Conservation (phyloP, 2,113 vertebrate genomes). For the Hypanus sabinus region DNA sequence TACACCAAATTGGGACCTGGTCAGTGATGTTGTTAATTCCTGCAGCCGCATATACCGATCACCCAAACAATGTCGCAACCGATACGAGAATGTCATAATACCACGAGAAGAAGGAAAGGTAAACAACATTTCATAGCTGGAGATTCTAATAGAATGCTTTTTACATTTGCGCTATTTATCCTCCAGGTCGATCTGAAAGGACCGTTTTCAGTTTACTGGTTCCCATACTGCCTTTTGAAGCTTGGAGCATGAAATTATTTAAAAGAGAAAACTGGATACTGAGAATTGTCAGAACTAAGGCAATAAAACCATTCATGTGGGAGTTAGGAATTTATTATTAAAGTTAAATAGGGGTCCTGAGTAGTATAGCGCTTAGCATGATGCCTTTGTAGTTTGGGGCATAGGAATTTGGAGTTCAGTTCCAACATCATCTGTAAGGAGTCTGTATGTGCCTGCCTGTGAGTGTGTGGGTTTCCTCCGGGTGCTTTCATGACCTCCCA, state of each 20-base stretch:
- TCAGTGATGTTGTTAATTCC: slow-evolving; percentile 87
- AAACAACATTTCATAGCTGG: slow-evolving; percentile 29
- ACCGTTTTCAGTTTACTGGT: not conserved
- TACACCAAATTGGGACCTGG: slow-evolving; percentile 92
- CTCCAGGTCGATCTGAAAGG: not conserved
- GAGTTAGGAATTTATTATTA: not conserved
- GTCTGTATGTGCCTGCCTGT: too few relatives aligned
- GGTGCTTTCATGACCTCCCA: too few relatives aligned
- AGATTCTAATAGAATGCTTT: not conserved
- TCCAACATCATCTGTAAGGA: too few relatives aligned
- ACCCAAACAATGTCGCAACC: slow-evolving; percentile 82
- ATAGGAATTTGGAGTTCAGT: too few relatives aligned
- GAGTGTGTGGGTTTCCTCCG: too few relatives aligned
- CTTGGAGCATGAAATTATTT: not conserved
- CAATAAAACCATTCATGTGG: not conserved
- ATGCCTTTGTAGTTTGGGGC: too few relatives aligned
- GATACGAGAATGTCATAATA: slow-evolving; percentile 87
- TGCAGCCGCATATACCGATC: slow-evolving; percentile 89
- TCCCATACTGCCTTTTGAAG: not conserved
- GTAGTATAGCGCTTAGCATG: too few relatives aligned
- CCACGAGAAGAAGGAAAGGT: slow-evolving; percentile 90
- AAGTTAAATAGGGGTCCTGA: too few relatives aligned
- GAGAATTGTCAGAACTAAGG: not conserved
- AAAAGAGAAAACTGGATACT: not conserved
- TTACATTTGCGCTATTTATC: not conserved